Evolutionary conservation across 2,888 invertebrate species (phyloP).

Genomic region (Dicroscelio sp.): DNA sequence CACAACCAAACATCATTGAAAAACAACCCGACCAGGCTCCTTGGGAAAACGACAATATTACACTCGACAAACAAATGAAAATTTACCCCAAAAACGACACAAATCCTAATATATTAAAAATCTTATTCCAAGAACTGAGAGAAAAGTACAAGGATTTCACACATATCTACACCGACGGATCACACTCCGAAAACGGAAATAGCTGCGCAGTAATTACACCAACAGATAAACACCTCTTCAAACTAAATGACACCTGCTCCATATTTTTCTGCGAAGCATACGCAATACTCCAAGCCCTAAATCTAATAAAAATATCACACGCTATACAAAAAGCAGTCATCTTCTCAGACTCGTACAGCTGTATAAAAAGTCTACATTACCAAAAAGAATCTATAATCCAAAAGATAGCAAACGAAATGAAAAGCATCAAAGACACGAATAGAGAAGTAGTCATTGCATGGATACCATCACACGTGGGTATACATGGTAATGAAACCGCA

Average conservation of each 20-base stretch:
- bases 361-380: background rate
- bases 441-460: background rate
- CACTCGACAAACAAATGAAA: background rate
- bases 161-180: slow-evolving; percentile 32
- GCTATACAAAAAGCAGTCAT: background rate
- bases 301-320: background rate
- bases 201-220: slow-evolving; percentile 9
- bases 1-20: background rate
- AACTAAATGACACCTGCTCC: slow-evolving; percentile 1
- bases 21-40: background rate
- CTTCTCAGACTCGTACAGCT: slow-evolving; percentile 10
- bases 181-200: background rate
- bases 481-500: background rate
- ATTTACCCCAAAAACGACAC: background rate
- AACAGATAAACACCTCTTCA: background rate
- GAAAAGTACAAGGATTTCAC: background rate
- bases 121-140: background rate
- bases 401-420: background rate
- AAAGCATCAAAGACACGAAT: background rate
- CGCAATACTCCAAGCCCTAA: slow-evolving; percentile 10
- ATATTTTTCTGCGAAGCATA: slow-evolving; percentile 41
- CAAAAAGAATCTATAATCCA: slow-evolving; percentile 20
- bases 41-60: background rate
- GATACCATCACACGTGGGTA: slow-evolving; percentile 3
- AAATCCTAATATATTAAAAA: background rate